Evolutionary conservation across 2,113 vertebrate species (phyloP).

Genomic region (Eulemur macaco): DNA sequence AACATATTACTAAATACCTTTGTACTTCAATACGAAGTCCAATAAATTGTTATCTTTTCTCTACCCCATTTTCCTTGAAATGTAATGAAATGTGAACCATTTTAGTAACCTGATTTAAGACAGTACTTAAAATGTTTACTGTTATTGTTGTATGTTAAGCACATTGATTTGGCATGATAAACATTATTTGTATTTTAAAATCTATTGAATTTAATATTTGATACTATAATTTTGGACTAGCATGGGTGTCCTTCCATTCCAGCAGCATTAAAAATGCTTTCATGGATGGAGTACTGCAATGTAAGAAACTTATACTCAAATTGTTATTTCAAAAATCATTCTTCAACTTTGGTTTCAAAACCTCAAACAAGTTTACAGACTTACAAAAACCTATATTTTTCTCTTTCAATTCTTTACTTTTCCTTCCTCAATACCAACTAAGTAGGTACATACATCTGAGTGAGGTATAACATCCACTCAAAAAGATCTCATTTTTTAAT

Average conservation of each 20-base stretch:
- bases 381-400: not conserved
- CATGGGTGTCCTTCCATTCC: not conserved
- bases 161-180: not conserved
- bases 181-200: not conserved
- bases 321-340: not conserved
- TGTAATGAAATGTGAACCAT: not conserved
- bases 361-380: not conserved
- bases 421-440: not conserved
- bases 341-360: not conserved
- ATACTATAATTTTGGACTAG: not conserved
- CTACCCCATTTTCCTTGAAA: not conserved
- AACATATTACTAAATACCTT: not conserved
- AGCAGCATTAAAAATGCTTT: not conserved
- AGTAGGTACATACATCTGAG: not conserved
- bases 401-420: not conserved
- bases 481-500: not conserved
- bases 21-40: not conserved
- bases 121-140: not conserved
- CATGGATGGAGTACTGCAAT: not conserved
- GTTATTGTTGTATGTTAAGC: not conserved
- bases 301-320: not conserved
- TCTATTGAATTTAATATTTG: not conserved
- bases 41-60: not conserved
- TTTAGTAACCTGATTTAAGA: not conserved
- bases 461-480: not conserved